These are phyloP conservation scores for Lagria hirta DNA, from an alignment of 2,888 invertebrate genomes.

Conservation along the genomic window DNA sequence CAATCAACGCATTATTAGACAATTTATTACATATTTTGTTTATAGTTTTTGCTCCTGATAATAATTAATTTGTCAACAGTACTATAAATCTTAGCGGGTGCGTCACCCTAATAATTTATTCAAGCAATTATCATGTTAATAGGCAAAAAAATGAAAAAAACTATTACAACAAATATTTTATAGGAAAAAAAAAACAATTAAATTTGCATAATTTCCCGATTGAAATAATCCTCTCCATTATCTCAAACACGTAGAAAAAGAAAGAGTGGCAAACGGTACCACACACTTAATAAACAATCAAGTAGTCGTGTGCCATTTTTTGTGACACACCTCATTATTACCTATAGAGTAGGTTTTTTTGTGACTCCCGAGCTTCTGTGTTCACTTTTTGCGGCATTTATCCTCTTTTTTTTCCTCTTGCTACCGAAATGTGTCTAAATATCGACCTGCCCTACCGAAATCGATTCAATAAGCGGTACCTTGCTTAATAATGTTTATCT, in stretches of 20 bases:
- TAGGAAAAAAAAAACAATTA: not conserved
- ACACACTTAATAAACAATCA: slow-evolving; percentile 12
- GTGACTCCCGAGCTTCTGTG: not conserved
- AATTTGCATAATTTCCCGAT: slow-evolving; percentile 3
- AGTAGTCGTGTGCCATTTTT: slow-evolving; percentile 17
- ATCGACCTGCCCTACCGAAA: slow-evolving; percentile 2
- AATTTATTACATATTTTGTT: no score
- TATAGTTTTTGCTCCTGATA: no score
- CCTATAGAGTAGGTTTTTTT: slow-evolving; percentile 8
- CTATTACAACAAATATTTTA: no score
- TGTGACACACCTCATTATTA: slow-evolving; percentile 9
- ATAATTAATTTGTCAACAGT: not conserved
- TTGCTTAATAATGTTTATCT: slow-evolving; percentile 16
- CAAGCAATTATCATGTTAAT: slow-evolving; percentile 7
- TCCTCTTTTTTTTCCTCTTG: not conserved
- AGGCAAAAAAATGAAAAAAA: not conserved
- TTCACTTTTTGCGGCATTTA: slow-evolving; percentile 2
- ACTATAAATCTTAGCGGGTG: slow-evolving; percentile 2
- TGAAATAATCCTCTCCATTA: slow-evolving; percentile 5
- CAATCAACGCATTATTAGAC: no score
- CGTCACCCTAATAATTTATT: slow-evolving; percentile 2
- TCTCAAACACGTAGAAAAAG: slow-evolving; percentile 2
- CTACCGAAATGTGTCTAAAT: slow-evolving; percentile 7
- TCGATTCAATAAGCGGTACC: slow-evolving; percentile 5
- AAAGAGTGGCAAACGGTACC: slow-evolving; percentile 1